Percentiles rank a stretch among this genome's conserved stretches.
phyloP scores from a whole-genome alignment of 2,113 vertebrate genomes.

The Speoplatyrhinus poulsoni region DNA sequence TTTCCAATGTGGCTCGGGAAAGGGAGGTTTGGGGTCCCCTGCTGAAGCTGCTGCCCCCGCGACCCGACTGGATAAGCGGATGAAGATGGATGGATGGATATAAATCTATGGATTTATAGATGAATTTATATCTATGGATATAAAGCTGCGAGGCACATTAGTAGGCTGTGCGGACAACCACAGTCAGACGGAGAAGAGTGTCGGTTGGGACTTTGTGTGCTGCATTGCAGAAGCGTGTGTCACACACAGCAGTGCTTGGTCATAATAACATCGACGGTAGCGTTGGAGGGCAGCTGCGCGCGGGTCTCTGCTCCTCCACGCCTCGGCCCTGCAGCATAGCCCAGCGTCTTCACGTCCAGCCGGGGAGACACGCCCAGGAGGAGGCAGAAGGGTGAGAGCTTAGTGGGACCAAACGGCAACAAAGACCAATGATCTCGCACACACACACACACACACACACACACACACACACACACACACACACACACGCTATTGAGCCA shows the following conservation, averaged over 20 bases:
- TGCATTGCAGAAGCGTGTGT: slow-evolving; percentile 67
- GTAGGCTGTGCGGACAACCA: slow-evolving; percentile 21
- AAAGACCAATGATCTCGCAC: neutral
- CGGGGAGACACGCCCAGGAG: slow-evolving; percentile 22
- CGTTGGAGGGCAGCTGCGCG: slow-evolving; percentile 50
- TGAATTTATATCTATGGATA: too few relatives aligned
- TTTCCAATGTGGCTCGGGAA: too few relatives aligned
- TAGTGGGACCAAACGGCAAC: neutral
- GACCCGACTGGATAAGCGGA: too few relatives aligned
- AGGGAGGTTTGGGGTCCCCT: too few relatives aligned
- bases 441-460: slow-evolving; percentile 3
- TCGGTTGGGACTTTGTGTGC: slow-evolving; percentile 15
- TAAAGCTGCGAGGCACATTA: neutral
- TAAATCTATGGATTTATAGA: too few relatives aligned
- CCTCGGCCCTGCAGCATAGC: slow-evolving; percentile 56
- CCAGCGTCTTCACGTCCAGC: slow-evolving; percentile 67
- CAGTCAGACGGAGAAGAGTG: slow-evolving; percentile 32
- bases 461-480: neutral
- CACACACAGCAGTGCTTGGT: slow-evolving; percentile 70
- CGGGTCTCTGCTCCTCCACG: slow-evolving; percentile 47
- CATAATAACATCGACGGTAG: slow-evolving; percentile 65
- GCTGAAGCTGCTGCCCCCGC: too few relatives aligned
- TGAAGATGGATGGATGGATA: too few relatives aligned
- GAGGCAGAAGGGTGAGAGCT: too few relatives aligned
- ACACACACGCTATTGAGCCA: too few relatives aligned